Conservation (phyloP, 1,140 invertebrate genomes). For the Stegodyphus mimosarum region DNA sequence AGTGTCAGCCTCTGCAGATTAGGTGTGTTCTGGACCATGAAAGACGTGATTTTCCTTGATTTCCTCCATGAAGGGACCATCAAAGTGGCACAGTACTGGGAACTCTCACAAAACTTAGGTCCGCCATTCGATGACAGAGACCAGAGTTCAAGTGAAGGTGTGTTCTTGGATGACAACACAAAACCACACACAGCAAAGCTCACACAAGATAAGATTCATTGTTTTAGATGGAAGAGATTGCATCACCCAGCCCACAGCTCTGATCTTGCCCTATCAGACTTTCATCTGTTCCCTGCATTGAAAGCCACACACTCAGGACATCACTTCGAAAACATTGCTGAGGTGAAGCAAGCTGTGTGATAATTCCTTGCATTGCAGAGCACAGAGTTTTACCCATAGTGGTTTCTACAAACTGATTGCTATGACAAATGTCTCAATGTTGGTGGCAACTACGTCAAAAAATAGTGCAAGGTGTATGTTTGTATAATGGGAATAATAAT, state of each 20-base stretch:
- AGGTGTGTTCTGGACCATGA: background rate
- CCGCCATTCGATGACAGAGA: background rate
- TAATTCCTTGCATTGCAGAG: background rate
- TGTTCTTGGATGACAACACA: background rate
- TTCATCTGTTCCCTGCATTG: background rate
- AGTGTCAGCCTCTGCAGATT: background rate
- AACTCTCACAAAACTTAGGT: background rate
- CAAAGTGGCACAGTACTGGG: background rate
- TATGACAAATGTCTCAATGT: background rate
- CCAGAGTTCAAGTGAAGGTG: background rate
- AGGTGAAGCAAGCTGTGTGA: background rate
- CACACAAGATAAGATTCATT: background rate
- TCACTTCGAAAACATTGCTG: background rate
- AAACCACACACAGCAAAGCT: no score
- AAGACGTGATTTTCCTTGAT: background rate
- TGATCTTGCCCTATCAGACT: background rate
- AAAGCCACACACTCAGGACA: background rate
- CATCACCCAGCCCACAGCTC: background rate
- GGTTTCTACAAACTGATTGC: background rate
- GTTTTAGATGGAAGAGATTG: background rate
- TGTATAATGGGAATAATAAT: no score
- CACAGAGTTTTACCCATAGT: background rate
- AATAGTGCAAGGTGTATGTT: background rate
- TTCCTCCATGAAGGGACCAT: background rate
- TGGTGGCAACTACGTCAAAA: background rate